phyloP scores from a whole-genome alignment of 2,888 invertebrate species.

The Thysanoteuthis rhombus region DNA sequence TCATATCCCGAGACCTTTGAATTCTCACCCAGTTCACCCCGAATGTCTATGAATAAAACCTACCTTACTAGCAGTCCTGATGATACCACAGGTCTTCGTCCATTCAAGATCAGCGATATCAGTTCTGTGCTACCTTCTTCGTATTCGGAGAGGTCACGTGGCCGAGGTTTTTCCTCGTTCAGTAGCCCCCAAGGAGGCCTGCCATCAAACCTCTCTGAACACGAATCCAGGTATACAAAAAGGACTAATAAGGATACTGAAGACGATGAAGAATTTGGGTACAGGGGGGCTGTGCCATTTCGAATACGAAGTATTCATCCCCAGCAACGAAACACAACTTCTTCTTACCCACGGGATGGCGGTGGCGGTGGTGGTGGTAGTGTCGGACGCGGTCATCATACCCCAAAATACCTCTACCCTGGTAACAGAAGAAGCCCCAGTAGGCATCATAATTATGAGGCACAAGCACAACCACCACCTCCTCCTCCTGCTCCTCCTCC shows the following conservation, averaged over 20 bases:
- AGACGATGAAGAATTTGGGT: neutral
- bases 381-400: constrained; percentile 24
- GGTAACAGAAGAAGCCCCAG: constrained; percentile 22
- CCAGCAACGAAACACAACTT: constrained; percentile 25
- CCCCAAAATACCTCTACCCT: neutral
- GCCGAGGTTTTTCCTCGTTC: constrained; percentile 31
- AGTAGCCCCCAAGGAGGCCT: constrained; percentile 15
- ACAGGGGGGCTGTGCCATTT: constrained; percentile 20
- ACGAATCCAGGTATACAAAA: constrained; percentile 22
- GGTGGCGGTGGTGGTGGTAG: neutral
- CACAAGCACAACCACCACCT: neutral
- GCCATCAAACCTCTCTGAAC: neutral
- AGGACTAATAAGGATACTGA: neutral
- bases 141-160: constrained; percentile 34
- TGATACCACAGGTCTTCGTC: constrained; percentile 38
- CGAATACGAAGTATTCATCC: constrained; percentile 25
- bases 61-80: constrained; percentile 34
- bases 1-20: neutral
- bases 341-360: neutral
- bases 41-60: constrained; percentile 26
- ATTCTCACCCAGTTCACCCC: constrained; percentile 23
- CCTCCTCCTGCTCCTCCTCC: constrained; percentile 1
- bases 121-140: constrained; percentile 56
- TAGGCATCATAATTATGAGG: neutral
- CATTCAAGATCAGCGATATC: constrained; percentile 50